Percentiles rank a stretch among this genome's conserved stretches.
Evolutionary conservation across 2,888 invertebrate genomes (phyloP).

Genomic region (Dicycla oo): DNA sequence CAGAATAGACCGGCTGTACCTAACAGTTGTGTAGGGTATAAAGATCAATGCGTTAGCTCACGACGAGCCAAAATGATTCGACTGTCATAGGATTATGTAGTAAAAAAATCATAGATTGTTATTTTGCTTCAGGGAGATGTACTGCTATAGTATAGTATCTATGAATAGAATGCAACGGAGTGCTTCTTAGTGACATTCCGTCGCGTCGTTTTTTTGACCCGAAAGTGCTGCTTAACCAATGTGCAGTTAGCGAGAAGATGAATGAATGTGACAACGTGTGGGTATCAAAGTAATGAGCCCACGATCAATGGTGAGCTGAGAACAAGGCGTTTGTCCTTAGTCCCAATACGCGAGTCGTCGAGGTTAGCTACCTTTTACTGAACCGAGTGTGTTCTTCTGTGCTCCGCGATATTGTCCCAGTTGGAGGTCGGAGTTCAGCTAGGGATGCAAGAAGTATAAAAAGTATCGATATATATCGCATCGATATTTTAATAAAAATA

Average conservation of each 20-base stretch:
- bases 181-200: not conserved
- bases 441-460: no score
- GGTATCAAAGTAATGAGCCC: slow-evolving; percentile 53
- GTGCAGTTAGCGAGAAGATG: slow-evolving; percentile 19
- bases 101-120: no score
- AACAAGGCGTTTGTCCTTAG: slow-evolving; percentile 76
- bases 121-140: no score
- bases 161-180: not conserved
- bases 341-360: slow-evolving; percentile 74
- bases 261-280: slow-evolving; percentile 56
- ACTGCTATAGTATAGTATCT: no score
- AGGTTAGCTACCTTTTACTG: slow-evolving; percentile 85
- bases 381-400: slow-evolving; percentile 40
- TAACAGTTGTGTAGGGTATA: no score
- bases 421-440: slow-evolving; percentile 56
- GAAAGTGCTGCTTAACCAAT: not conserved
- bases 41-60: no score
- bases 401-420: slow-evolving; percentile 46
- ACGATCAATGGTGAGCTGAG: slow-evolving; percentile 42
- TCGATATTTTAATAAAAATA: no score
- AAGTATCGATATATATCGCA: no score
- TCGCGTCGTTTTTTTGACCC: not conserved
- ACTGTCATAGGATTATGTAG: no score
- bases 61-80: no score
- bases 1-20: no score